These are phyloP conservation scores for Lagorchestes hirsutus DNA, from an alignment of 2,797 vertebrate genomes.

Conservation along the genomic window DNA sequence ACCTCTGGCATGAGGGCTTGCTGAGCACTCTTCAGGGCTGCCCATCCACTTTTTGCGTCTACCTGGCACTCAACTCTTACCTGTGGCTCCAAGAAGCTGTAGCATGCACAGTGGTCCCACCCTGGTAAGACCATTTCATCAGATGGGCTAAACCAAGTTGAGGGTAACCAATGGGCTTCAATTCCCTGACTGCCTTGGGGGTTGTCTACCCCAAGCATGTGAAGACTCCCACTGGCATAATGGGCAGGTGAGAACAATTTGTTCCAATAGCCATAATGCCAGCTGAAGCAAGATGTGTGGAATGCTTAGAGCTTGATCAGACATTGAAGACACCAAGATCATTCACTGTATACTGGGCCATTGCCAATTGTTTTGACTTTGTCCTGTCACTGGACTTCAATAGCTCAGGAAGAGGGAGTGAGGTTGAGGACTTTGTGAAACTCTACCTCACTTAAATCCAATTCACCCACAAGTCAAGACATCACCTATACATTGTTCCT, in stretches of 20 bases:
- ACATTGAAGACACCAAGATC: background rate
- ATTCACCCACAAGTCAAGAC: background rate
- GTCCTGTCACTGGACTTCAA: background rate
- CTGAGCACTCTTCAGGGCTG: background rate
- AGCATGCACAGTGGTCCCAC: background rate
- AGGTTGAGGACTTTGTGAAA: background rate
- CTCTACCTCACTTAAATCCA: background rate
- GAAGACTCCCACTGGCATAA: background rate
- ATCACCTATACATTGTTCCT: background rate
- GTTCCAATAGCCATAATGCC: background rate
- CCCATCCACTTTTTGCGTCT: background rate
- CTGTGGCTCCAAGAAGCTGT: background rate
- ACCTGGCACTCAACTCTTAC: background rate
- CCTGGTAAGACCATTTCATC: background rate
- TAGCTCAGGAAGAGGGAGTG: background rate
- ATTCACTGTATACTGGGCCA: background rate
- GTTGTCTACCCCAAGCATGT: background rate
- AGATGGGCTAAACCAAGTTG: background rate
- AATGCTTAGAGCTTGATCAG: background rate
- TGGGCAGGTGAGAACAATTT: background rate
- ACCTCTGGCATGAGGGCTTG: background rate
- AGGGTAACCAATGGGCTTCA: background rate
- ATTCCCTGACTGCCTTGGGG: background rate
- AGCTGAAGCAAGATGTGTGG: background rate
- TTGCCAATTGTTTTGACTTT: background rate